Percentiles rank a stretch among this genome's conserved stretches.
Conservation (phyloP, 2,113 vertebrate species). For the Hyperoodon ampullatus region DNA sequence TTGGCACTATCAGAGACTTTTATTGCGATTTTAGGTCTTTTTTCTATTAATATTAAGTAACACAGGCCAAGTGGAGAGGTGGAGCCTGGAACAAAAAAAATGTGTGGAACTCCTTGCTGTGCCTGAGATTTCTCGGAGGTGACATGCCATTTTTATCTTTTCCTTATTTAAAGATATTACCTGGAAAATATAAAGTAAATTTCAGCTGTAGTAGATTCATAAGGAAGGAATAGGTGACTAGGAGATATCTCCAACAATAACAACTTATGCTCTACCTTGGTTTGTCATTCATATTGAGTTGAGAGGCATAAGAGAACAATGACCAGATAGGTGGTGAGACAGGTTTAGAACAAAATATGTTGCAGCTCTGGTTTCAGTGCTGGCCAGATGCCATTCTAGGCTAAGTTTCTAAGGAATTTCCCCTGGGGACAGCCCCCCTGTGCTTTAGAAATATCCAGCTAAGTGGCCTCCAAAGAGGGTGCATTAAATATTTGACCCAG, state of each 20-base stretch:
- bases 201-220: background rate
- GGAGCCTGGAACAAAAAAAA: background rate
- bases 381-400: background rate
- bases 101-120: background rate
- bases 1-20: background rate
- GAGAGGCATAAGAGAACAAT: background rate
- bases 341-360: background rate
- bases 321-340: background rate
- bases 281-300: background rate
- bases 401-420: background rate
- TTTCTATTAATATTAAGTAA: background rate
- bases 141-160: background rate
- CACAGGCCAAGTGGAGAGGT: background rate
- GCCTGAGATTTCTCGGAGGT: background rate
- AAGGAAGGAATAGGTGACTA: background rate
- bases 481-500: background rate
- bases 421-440: background rate
- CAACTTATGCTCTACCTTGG: background rate
- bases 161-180: slow-evolving; percentile 10
- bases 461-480: background rate
- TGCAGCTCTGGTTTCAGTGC: background rate
- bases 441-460: background rate
- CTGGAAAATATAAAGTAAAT: background rate
- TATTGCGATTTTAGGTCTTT: background rate
- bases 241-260: background rate